phyloP scores from a whole-genome alignment of 2,797 vertebrate species.

The Myotis daubentonii region DNA sequence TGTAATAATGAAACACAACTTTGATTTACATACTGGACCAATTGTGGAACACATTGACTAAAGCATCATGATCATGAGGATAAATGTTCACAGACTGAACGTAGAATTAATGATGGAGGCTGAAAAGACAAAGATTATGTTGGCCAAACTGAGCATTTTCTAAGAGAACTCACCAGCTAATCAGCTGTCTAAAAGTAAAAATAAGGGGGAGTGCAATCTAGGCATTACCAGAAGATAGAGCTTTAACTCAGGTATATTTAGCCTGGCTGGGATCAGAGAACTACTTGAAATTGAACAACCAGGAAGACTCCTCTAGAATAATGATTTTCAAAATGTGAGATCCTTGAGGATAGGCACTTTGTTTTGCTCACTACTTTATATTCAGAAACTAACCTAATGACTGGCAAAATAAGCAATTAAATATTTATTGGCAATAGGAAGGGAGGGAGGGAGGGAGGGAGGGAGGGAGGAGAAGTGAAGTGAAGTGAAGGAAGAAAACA shows the following conservation, averaged over 20 bases:
- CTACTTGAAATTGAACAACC: not conserved
- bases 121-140: constrained; percentile 15
- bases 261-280: not conserved
- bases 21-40: not conserved
- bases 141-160: not conserved
- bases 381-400: not conserved
- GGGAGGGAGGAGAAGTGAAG: not conserved
- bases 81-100: not conserved
- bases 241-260: constrained; percentile 9
- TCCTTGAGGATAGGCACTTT: not conserved
- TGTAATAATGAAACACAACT: not conserved
- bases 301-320: not conserved
- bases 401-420: not conserved
- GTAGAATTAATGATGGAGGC: not conserved
- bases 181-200: constrained; percentile 2
- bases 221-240: not conserved
- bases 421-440: not conserved
- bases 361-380: not conserved
- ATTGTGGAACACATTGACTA: not conserved
- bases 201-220: not conserved
- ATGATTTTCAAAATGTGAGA: constrained; percentile 18
- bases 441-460: not conserved
- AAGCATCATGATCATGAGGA: not conserved
- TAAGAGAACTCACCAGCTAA: not conserved
- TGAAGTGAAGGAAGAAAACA: not conserved